phyloP scores from a whole-genome alignment of 2,888 invertebrate genomes.

The Cephus pygmeus region DNA sequence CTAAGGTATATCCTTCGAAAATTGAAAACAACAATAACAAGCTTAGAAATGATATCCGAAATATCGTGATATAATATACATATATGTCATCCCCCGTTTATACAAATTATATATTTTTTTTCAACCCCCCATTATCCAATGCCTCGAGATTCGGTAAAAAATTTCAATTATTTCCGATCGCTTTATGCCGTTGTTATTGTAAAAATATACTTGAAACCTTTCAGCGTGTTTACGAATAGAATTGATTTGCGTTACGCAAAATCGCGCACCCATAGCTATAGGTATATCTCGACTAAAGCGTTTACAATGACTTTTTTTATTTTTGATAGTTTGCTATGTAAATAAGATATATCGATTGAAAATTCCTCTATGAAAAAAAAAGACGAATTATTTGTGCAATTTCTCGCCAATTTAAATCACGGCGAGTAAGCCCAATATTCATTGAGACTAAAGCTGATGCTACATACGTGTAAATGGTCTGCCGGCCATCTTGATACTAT shows the following conservation, averaged over 20 bases:
- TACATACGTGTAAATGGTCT: conserved; percentile 11
- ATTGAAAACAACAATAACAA: neutral
- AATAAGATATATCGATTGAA: conserved; percentile 37
- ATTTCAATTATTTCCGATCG: neutral
- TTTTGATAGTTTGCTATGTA: conserved; percentile 54
- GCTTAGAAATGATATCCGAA: neutral
- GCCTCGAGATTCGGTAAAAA: neutral
- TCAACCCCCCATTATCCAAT: neutral
- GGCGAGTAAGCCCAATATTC: conserved; percentile 7
- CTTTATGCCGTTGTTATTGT: neutral
- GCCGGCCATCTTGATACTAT: neutral
- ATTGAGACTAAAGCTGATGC: conserved; percentile 29
- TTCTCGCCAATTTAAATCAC: conserved; percentile 5
- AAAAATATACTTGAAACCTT: neutral
- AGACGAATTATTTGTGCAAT: neutral
- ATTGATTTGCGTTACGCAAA: neutral
- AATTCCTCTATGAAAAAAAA: conserved; percentile 14
- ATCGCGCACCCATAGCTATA: neutral
- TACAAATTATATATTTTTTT: neutral
- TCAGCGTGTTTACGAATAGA: neutral
- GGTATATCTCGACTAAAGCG: neutral
- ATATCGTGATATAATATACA: neutral
- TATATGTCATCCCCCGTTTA: neutral
- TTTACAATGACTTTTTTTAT: conserved; percentile 44
- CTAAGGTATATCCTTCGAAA: neutral